A percentile compares a stretch with the other conserved stretches of the same genome.
Conservation (phyloP, 2,888 invertebrate species). For the Ernsta delagoae region DNA sequence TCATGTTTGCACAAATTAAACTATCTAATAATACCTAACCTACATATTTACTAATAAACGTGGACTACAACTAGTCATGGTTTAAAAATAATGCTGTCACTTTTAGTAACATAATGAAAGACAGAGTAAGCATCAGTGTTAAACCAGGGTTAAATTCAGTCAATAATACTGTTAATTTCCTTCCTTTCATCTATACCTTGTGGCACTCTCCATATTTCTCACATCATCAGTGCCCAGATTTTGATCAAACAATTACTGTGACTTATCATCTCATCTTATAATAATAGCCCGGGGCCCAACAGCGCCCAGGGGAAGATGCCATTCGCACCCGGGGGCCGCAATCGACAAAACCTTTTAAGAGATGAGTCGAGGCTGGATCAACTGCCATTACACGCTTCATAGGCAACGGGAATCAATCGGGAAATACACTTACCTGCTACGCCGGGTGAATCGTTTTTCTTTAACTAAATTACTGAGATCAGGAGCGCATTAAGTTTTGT, state of each 20-base stretch:
- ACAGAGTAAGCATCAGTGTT: too few relatives aligned
- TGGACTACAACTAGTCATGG: too few relatives aligned
- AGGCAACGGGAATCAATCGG: slow-evolving; percentile 10
- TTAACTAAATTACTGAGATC: not conserved
- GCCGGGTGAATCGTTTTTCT: not conserved
- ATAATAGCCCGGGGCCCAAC: not conserved
- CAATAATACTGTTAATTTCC: too few relatives aligned
- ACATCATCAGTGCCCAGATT: not conserved
- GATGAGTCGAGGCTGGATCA: slow-evolving; percentile 54
- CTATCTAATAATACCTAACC: too few relatives aligned
- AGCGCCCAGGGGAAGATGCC: slow-evolving; percentile 9
- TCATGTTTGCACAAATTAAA: too few relatives aligned
- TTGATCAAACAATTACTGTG: not conserved
- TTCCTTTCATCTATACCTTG: too few relatives aligned
- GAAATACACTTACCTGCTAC: slow-evolving; percentile 11
- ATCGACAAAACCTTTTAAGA: slow-evolving; percentile 71
- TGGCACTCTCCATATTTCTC: not conserved
- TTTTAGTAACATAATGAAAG: too few relatives aligned
- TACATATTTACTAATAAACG: too few relatives aligned
- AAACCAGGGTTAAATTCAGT: too few relatives aligned
- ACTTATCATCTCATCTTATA: slow-evolving; percentile 9
- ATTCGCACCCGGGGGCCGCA: slow-evolving; percentile 39
- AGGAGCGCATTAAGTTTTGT: not conserved
- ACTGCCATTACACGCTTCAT: slow-evolving; percentile 44
- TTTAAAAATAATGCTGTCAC: too few relatives aligned